Evolutionary conservation across 2,888 invertebrate species (phyloP), one percentile per base, ranked within the genome.

Genomic region (Nudaria mundana): DNA sequence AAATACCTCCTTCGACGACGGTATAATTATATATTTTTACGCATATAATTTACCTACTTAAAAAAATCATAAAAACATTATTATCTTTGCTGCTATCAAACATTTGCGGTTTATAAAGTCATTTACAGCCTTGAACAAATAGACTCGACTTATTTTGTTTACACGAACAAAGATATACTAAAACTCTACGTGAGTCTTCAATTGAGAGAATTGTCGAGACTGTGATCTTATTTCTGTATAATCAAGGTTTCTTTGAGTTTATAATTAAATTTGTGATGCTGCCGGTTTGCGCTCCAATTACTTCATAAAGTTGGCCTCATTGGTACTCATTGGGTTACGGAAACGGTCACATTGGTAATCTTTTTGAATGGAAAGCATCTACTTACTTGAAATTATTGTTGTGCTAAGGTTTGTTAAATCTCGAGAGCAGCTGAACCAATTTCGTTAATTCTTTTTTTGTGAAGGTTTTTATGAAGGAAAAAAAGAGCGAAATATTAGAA

Each of bases 301-400:
- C 77, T 76, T 76, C 66, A 64, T 67, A 70, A 76, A 74, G 63
- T n/a, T n/a, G n/a, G n/a, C n/a, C n/a, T n/a, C n/a, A n/a, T n/a
- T n/a, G n/a, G n/a, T n/a, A n/a, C n/a, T n/a, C n/a, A n/a, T n/a
- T n/a, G n/a, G n/a, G n/a, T n/a, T n/a, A n/a, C n/a, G n/a, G n/a
- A n/a, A n/a, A 66, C 71, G 62, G 57, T 70, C 64, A 69, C 75
- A 71, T 74, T 71, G 68, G 60, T 24, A 62, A 81, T 80, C 66
- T 78, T 81, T 76, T 72, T 72, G 78, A 79, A 76, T 76, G 76
- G 69, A 71, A 77, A 77, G 66, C 72, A n/a, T n/a, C n/a, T n/a
- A n/a, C n/a, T n/a, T n/a, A 64, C 52, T 64, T 51, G 56, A 71
- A 73, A 79, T 76, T 76, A 74, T n/a, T n/a, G n/a, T n/a, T 53